Percentiles rank a stretch among this genome's conserved stretches.
These are phyloP conservation scores for Prosopocoilus inquinatus DNA, from an alignment of 2,888 invertebrate genomes.

Conservation along the genomic window DNA sequence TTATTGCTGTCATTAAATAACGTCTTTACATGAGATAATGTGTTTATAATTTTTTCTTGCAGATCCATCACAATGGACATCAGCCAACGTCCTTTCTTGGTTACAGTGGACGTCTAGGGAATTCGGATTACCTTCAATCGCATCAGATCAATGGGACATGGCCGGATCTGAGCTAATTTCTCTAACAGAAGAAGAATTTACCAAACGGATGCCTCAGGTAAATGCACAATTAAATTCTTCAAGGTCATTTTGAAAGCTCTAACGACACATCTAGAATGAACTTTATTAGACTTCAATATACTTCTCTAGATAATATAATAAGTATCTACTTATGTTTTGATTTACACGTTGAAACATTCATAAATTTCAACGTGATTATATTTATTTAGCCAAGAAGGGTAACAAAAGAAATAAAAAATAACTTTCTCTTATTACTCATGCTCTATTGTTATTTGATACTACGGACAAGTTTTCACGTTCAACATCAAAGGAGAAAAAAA, in stretches of 20 bases:
- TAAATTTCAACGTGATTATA: too few species aligned
- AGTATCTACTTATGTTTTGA: too few species aligned
- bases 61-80: constrained; percentile 90
- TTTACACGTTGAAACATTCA: too few species aligned
- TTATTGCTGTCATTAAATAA: too few species aligned
- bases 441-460: neutral
- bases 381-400: too few species aligned
- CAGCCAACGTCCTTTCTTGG: constrained; percentile 85
- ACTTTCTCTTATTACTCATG: constrained; percentile 8
- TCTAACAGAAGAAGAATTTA: constrained; percentile 83
- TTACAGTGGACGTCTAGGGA: constrained; percentile 83
- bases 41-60: constrained; percentile 38
- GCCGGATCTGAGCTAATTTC: constrained; percentile 74
- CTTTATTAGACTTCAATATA: too few species aligned
- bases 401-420: too few species aligned
- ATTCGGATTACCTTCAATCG: constrained; percentile 71
- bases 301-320: too few species aligned
- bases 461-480: too few species aligned
- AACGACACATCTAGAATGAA: too few species aligned
- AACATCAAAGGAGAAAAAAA: constrained; percentile 5
- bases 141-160: constrained; percentile 75
- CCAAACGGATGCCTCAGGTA: constrained; percentile 79
- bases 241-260: too few species aligned
- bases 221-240: constrained; percentile 28
- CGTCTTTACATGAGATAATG: neutral